phyloP scores from a whole-genome alignment of 2,888 invertebrate species.

The Bimastos eiseni region DNA sequence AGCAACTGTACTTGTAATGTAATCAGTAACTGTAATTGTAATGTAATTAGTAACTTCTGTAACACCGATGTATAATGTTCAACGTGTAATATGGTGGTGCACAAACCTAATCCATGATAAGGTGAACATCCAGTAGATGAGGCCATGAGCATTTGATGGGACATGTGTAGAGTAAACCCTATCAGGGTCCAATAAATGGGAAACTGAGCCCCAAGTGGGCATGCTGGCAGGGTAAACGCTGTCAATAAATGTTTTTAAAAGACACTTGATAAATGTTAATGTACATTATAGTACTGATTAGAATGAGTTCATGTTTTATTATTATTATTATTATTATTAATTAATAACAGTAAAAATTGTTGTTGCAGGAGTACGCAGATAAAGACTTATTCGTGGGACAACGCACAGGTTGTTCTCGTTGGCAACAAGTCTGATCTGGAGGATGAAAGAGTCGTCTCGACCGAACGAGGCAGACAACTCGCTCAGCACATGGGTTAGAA shows the following conservation, averaged over 20 bases:
- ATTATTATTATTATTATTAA: conserved; percentile 19
- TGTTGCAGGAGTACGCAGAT: conserved; percentile 92
- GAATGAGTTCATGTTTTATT: not conserved
- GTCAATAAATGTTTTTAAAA: not conserved
- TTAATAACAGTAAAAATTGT: conserved; percentile 44
- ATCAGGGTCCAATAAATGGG: too few relatives aligned
- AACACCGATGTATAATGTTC: too few relatives aligned
- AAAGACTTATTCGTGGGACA: conserved; percentile 99
- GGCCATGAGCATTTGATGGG: too few relatives aligned
- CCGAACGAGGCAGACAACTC: conserved; percentile 92
- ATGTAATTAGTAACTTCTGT: too few relatives aligned
- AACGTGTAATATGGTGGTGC: too few relatives aligned
- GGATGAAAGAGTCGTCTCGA: conserved; percentile 94
- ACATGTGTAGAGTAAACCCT: too few relatives aligned
- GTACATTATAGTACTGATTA: not conserved
- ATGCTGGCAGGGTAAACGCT: too few relatives aligned
- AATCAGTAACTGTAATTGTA: too few relatives aligned
- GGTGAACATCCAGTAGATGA: too few relatives aligned
- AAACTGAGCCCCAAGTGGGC: too few relatives aligned
- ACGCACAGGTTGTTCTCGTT: conserved; percentile 97
- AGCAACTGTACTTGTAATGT: too few relatives aligned
- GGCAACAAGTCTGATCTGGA: conserved; percentile 99
- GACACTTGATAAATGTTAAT: not conserved
- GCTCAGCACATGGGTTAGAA: conserved; percentile 84
- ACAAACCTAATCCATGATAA: too few relatives aligned